Evolutionary conservation across 1,140 invertebrate species (phyloP), one percentile per base, ranked within the genome.

Genomic region (Limonius californicus): DNA sequence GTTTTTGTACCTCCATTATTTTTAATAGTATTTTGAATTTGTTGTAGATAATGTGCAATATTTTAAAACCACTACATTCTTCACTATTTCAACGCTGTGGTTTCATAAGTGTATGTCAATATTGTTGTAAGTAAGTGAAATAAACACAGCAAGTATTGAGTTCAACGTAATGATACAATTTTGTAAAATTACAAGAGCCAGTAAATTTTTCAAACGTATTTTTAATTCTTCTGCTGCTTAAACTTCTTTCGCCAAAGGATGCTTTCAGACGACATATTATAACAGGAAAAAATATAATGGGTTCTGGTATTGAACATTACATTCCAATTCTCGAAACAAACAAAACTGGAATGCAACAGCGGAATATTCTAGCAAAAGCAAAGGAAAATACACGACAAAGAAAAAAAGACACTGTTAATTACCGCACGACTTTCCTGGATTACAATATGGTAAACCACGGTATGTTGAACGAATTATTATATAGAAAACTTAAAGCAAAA

Each of bases 181-280:
- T 73, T 92, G 90, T 78, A 85, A 90, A 75, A 92, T 93, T 62
- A 92, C 90, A 23, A 89, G 89, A 32, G 85, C 84, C 68, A 89
- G 88, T 74, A 82, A 89, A 42, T 89, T 88, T 64, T 83, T 92
- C 64, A 88, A 89, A 39, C 89, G 90, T 67, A 87, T 89, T 21
- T 90, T 92, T 77, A 92, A 92, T 73, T 89, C n/a, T 92, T 69
- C 90, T 90, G 1, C 78, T 93, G 19, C 78, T 92, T 21, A 89
- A 89, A n/a, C 89, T 89, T 0, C 88, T 91, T 59, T 90, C 89
- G 50, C 89, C 90, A 2, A 88, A 87, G 1, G 89, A 91, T 68
- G 90, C 89, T 1, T 86, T 89, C 71, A 81, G 87, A 58, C 87
- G 88, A 68, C 91, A 90, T 72, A 83, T 87, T 63, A 90, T 93